A percentile compares a stretch with the other conserved stretches of the same genome.
phyloP scores from a whole-genome alignment of 1,140 invertebrate species.

The Hycleus cichorii region DNA sequence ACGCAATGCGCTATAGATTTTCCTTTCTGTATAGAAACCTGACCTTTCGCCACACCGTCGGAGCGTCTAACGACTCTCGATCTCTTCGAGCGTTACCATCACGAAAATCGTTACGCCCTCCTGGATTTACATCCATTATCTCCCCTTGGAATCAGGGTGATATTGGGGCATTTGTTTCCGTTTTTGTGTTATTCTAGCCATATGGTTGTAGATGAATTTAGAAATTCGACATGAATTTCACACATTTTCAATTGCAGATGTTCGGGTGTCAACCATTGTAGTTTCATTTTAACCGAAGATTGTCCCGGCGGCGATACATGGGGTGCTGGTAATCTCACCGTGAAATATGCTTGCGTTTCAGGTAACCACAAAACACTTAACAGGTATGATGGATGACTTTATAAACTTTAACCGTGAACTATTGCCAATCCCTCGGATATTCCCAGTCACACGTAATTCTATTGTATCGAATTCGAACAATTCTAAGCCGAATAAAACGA shows the following conservation, averaged over 20 bases:
- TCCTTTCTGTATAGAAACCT: too few relatives aligned
- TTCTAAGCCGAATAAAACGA: too few relatives aligned
- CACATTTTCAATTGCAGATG: slow-evolving; percentile 44
- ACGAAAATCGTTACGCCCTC: too few relatives aligned
- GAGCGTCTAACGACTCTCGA: too few relatives aligned
- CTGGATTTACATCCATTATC: too few relatives aligned
- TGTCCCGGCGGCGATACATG: slow-evolving; percentile 44
- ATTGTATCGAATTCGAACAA: too few relatives aligned
- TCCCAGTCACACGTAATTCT: slow-evolving; percentile 5
- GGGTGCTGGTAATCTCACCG: slow-evolving; percentile 47
- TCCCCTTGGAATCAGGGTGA: neutral
- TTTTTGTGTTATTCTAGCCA: neutral
- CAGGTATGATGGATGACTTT: neutral
- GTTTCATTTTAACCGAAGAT: slow-evolving; percentile 47
- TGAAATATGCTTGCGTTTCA: slow-evolving; percentile 53
- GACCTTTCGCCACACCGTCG: too few relatives aligned
- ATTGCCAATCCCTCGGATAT: slow-evolving; percentile 20
- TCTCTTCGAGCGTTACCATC: too few relatives aligned
- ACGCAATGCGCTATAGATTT: too few relatives aligned
- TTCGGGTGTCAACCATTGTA: slow-evolving; percentile 54
- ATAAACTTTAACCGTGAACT: slow-evolving; percentile 3
- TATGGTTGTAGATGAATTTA: slow-evolving; percentile 1
- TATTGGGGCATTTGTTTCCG: slow-evolving; percentile 5
- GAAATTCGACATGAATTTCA: neutral
- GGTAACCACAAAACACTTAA: slow-evolving; percentile 37